Conservation (phyloP, 2,113 vertebrate genomes). For the Noctilio leporinus region DNA sequence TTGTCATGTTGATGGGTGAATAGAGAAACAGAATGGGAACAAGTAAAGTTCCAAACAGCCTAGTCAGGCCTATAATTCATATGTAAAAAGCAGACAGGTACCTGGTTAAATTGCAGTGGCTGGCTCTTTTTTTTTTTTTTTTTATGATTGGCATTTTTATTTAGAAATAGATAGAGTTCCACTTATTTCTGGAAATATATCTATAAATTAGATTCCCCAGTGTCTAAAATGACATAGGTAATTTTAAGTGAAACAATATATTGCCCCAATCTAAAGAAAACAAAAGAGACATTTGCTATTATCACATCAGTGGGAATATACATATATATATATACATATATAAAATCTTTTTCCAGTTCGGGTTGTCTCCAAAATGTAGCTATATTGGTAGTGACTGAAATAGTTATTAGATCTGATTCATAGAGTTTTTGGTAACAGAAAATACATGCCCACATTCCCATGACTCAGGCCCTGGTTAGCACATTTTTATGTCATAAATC, state of each 20-base stretch:
- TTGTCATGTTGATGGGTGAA: neutral
- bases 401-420: constrained; percentile 38
- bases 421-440: constrained; percentile 9
- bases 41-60: neutral
- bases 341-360: neutral
- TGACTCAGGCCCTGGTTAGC: constrained; percentile 7
- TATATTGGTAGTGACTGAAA: constrained; percentile 4
- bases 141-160: constrained; percentile 44
- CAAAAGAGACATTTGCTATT: constrained; percentile 24
- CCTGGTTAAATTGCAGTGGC: neutral
- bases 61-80: neutral
- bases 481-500: constrained; percentile 24
- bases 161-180: constrained; percentile 7
- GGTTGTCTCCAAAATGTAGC: neutral
- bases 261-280: neutral
- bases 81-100: neutral
- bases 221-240: neutral
- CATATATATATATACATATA: neutral
- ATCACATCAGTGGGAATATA: neutral
- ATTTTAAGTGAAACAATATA: constrained; percentile 30
- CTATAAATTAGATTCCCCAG: constrained; percentile 3
- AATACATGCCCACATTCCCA: neutral
- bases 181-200: neutral
- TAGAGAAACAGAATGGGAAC: neutral
- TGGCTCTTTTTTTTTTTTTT: no score